Percentiles rank a stretch among this genome's conserved stretches.
These are phyloP conservation scores for Aphrophora alni DNA, from an alignment of 2,888 invertebrate species.

Conservation along the genomic window DNA sequence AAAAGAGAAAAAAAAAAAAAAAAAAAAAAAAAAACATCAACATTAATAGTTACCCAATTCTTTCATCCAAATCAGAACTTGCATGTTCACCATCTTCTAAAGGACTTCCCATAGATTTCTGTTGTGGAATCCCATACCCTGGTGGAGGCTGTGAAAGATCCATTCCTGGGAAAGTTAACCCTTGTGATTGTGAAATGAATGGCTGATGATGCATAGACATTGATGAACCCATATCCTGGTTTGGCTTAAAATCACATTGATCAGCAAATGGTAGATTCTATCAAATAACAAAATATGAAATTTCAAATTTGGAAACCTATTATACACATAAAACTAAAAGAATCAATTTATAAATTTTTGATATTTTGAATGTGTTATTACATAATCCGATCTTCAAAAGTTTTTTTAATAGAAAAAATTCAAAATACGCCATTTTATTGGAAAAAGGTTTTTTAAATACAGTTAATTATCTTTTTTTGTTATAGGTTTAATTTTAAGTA, in stretches of 20 bases:
- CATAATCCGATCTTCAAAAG: too few species aligned
- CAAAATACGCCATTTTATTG: too few species aligned
- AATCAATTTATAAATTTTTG: too few species aligned
- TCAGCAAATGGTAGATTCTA: conserved; percentile 70
- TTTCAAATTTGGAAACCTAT: background rate
- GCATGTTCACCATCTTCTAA: conserved; percentile 59
- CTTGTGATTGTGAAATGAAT: conserved; percentile 59
- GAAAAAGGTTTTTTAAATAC: too few species aligned
- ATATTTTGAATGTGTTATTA: too few species aligned
- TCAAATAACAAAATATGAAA: conserved; percentile 41
- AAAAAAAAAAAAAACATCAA: background rate
- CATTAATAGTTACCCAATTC: conserved; percentile 20
- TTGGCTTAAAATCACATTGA: conserved; percentile 68
- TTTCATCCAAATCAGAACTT: conserved; percentile 66
- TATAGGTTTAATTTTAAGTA: too few species aligned
- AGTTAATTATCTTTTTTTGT: too few species aligned
- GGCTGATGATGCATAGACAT: conserved; percentile 19
- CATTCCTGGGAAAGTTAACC: conserved; percentile 46
- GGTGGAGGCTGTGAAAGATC: conserved; percentile 61
- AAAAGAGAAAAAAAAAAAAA: too few species aligned
- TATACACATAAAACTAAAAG: too few species aligned
- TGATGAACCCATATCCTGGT: conserved; percentile 7
- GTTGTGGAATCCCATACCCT: conserved; percentile 57
- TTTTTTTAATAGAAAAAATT: too few species aligned
- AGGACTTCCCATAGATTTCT: conserved; percentile 53